Evolutionary conservation across 2,888 invertebrate genomes (phyloP).

Genomic region (Coenonympha arcania): DNA sequence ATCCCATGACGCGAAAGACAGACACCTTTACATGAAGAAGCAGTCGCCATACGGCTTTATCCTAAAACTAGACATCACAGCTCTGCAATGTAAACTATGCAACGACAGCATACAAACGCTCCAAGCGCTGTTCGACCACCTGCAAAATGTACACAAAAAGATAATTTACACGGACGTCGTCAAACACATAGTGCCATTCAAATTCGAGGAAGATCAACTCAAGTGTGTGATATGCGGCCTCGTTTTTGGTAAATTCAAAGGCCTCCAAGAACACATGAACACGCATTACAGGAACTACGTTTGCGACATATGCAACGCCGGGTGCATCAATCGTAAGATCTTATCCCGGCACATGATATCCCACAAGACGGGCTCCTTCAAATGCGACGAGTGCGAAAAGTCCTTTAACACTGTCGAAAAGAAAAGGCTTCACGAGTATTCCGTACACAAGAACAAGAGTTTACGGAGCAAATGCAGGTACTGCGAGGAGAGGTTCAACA

Average conservation of each 20-base stretch:
- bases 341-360: constrained; percentile 26
- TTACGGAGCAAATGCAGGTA: constrained; percentile 8
- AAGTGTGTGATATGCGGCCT: constrained; percentile 39
- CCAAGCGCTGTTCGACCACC: constrained; percentile 45
- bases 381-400: constrained; percentile 31
- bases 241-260: constrained; percentile 33
- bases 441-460: constrained; percentile 8
- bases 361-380: constrained; percentile 29
- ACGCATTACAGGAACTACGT: constrained; percentile 44
- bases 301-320: constrained; percentile 39
- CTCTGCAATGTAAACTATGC: constrained; percentile 45
- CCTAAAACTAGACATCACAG: constrained; percentile 51
- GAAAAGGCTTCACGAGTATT: constrained; percentile 28
- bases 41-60: constrained; percentile 20
- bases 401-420: constrained; percentile 27
- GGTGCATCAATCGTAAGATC: constrained; percentile 32
- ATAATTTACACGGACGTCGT: constrained; percentile 48
- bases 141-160: constrained; percentile 41
- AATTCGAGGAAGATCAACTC: constrained; percentile 32
- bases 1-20: constrained; percentile 10
- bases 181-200: constrained; percentile 47
- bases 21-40: constrained; percentile 10
- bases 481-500: constrained; percentile 10
- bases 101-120: constrained; percentile 34
- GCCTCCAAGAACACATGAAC: constrained; percentile 43